Evolutionary conservation across 2,113 vertebrate species (phyloP), one percentile per base, ranked within the genome.

Genomic region (Corythoichthys haematopterus): DNA sequence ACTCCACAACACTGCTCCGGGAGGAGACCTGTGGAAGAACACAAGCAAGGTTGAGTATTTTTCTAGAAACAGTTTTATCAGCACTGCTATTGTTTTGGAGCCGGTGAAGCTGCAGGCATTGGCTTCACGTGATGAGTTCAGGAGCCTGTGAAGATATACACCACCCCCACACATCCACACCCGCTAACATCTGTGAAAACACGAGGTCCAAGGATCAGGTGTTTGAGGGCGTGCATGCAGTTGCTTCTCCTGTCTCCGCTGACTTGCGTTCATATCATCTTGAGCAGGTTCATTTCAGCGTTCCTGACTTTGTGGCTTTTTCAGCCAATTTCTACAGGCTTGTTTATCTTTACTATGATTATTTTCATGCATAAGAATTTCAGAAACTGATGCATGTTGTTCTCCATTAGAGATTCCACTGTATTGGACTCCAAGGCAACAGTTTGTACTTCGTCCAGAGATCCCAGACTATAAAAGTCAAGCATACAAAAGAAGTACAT

Each of bases 121-220:
- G 33, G 46, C 35, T 64, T 80, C 74, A 81, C 77, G 72, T 72
- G 70, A 75, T 2, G 46, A 70, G 20, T 28, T 38, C 65, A 57
- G 81, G 64, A 80, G 75, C 58, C 68, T 28, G 0, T 28, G 20
- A 28, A 28, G 20, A 28, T 28, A 80, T 37, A 78, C 36, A 20
- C 69, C 12, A n/a, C 63, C 53, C 47, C 61, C 12, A 12, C 15
- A 61, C 62, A 71, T 6, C 69, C 73, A 80, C 84, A 67, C 80
- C 71, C 84, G 51, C 33, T 67, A 86, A 78, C 86, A 84, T 82
- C 76, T 83, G 86, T 66, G 56, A 4, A 50, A 47, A 50, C 37
- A 67, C 57, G 6, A 59, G 37, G 57, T 59, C 12, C 55, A 36
- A 10, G 33, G 55, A 57, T 57, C 36, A 59, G 37, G 57, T 59